These are phyloP conservation scores for Galerucella calmariensis DNA, from an alignment of 2,888 invertebrate genomes.

Conservation along the genomic window DNA sequence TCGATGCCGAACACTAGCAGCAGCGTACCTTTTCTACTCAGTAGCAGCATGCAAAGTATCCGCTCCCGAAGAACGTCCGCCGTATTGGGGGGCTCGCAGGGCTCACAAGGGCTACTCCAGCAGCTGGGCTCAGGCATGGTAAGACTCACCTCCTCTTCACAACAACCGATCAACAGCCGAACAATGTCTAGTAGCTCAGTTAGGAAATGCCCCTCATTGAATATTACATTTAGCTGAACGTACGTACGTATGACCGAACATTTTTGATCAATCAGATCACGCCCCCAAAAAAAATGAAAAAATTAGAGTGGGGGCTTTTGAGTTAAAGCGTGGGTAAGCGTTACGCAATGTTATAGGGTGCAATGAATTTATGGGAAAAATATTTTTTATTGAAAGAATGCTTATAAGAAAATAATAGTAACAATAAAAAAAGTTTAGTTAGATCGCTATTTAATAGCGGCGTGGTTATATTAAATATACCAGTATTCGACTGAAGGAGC, in stretches of 20 bases:
- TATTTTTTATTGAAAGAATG: too few species aligned
- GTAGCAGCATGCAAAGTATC: conserved; percentile 82
- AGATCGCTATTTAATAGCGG: too few species aligned
- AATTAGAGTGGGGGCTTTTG: neutral
- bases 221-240: conserved; percentile 74
- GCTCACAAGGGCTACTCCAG: conserved; percentile 76
- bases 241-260: conserved; percentile 58
- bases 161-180: conserved; percentile 67
- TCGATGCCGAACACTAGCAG: conserved; percentile 92
- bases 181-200: conserved; percentile 70
- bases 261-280: conserved; percentile 21
- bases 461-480: too few species aligned
- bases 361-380: neutral
- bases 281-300: neutral
- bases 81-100: conserved; percentile 77
- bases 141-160: conserved; percentile 78
- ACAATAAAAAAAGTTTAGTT: too few species aligned
- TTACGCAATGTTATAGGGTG: neutral
- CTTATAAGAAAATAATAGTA: too few species aligned
- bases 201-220: conserved; percentile 82
- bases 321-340: neutral
- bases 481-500: too few species aligned
- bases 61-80: conserved; percentile 80
- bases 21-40: conserved; percentile 86
- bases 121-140: conserved; percentile 94